Base-by-base conservation (phyloP, 2,888 invertebrate species). In the Chloromyia formosa region DNA sequence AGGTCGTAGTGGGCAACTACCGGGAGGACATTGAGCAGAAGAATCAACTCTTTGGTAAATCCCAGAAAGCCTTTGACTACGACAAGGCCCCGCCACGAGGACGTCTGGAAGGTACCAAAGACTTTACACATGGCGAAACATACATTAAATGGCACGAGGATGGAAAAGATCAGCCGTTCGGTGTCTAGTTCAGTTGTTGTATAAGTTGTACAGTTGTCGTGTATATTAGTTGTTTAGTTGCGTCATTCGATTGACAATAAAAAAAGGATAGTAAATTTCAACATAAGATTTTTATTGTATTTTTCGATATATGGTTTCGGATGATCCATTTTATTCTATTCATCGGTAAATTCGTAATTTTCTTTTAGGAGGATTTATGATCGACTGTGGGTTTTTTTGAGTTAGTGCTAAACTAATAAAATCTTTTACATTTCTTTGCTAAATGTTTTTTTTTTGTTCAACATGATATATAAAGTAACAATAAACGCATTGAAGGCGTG, bases 121-220 rank as follows among this genome's bases (percentile, higher is more conserved):
- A 95, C 82, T 94, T 93, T 79, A 90, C 93, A 12, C 91, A 93
- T 79, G 90, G 90, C 82, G 90, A 92, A 77, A 91, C 91, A 0
- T 93, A 93, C 78, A 89, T 91, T 7, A 94, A 93, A 81, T 94
- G 91, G 81, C 92, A 94, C 80, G 92, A 93, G 27, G 91, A 91
- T 87, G 91, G 91, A 81, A 87, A 91, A 81, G 89, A 92, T 82
- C 87, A 90, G 78, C 92, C 93, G 0, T 92, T 93, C 86, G 90
- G 90, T 73, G 88, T 92, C 77, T 92, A 88, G 7, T 64, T 53
- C 40, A 2, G 14, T 40, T 71, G 9, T 5, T 23, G 0, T n/a
- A 62, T 56, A 53, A 23, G 35, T 66, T 66, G 66, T 49, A 45
- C 2, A 23, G 45, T 58, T 35, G 14, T 18, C 35, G 27, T 27